Percentiles rank a stretch among this genome's conserved stretches.
phyloP scores from a whole-genome alignment of 2,888 invertebrate genomes.

The Branchellion lobata region DNA sequence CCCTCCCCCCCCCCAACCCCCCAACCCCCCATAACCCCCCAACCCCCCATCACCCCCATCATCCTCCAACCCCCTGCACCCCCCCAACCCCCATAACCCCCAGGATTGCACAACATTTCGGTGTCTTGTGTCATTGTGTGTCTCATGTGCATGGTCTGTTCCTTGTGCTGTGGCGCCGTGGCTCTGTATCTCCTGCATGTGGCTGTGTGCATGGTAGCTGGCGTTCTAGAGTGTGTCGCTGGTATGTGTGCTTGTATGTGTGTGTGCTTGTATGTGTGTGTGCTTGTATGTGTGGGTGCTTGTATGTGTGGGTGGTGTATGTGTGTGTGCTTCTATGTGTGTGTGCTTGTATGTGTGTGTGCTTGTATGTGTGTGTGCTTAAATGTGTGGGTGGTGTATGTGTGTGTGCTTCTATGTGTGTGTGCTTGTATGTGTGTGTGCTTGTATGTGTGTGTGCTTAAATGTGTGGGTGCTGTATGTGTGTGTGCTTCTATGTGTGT shows the following conservation, averaged over 20 bases:
- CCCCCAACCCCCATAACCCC: background rate
- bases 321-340: too few species aligned
- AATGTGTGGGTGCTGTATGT: too few species aligned
- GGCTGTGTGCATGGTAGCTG: constrained; percentile 87
- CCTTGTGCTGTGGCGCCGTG: constrained; percentile 82
- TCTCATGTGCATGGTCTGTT: constrained; percentile 81
- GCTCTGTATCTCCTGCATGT: constrained; percentile 87
- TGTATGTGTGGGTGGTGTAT: too few species aligned
- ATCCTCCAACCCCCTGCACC: background rate
- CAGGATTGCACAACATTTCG: constrained; percentile 92
- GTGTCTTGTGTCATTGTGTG: constrained; percentile 91
- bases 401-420: too few species aligned
- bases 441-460: too few species aligned
- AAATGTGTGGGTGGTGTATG: too few species aligned
- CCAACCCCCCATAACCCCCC: background rate
- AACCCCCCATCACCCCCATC: background rate
- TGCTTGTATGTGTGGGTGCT: too few species aligned
- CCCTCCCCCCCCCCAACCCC: background rate
- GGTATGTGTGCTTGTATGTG: constrained; percentile 65
- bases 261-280: too few species aligned
- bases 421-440: too few species aligned
- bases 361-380: too few species aligned
- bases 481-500: too few species aligned
- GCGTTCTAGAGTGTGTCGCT: constrained; percentile 88
- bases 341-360: too few species aligned